Evolutionary conservation across 2,888 invertebrate species (phyloP), one percentile per base, ranked within the genome.

Genomic region (Eupithecia vulgata): DNA sequence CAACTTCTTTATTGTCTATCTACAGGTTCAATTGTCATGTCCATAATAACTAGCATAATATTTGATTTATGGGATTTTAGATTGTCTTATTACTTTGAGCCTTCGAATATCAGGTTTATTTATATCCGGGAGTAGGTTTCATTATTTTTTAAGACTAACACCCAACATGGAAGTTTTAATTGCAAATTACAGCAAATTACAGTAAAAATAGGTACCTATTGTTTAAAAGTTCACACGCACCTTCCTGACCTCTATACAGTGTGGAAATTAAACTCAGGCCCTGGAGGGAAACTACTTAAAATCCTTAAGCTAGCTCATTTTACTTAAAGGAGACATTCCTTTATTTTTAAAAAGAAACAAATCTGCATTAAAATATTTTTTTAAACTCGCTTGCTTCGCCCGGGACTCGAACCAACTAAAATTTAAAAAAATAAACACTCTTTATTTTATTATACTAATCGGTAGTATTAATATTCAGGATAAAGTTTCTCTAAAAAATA

Each of bases 241-340:
- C 40, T 65, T 15, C 6, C 42, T 65, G 65, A 65, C 65, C 65
- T 65, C 40, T 37, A n/a, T n/a, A n/a, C n/a, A n/a, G n/a, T n/a
- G n/a, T n/a, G n/a, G n/a, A n/a, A n/a, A n/a, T n/a, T n/a, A n/a
- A n/a, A n/a, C n/a, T n/a, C n/a, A n/a, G n/a, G n/a, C n/a, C n/a
- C n/a, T n/a, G n/a, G n/a, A n/a, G n/a, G n/a, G n/a, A n/a, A n/a
- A n/a, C n/a, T n/a, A n/a, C n/a, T n/a, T n/a, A n/a, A n/a, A n/a
- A n/a, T n/a, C n/a, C n/a, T n/a, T n/a, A n/a, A n/a, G n/a, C n/a
- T n/a, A n/a, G n/a, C n/a, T n/a, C n/a, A n/a, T n/a, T n/a, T n/a
- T n/a, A n/a, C n/a, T n/a, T n/a, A n/a, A n/a, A n/a, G n/a, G n/a
- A n/a, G n/a, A n/a, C n/a, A n/a, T n/a, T n/a, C n/a, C n/a, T n/a